phyloP scores from a whole-genome alignment of 64 coral and sea anemone species.

The Acropora tenuis region DNA sequence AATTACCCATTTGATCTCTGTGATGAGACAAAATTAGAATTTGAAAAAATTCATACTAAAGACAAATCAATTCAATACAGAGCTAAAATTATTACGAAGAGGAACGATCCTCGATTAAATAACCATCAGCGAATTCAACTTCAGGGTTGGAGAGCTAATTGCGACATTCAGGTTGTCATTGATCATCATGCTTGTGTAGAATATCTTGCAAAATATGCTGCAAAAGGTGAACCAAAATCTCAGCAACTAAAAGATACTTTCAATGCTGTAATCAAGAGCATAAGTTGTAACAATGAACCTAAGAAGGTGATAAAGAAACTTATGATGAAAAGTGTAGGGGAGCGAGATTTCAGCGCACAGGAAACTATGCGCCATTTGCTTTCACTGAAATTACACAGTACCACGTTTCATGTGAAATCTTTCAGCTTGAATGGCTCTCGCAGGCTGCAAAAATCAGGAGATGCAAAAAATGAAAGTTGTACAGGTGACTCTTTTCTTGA shows the following conservation, averaged over 20 bases:
- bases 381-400: conserved; percentile 66
- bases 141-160: conserved; percentile 50
- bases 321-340: conserved; percentile 62
- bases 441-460: conserved; percentile 9
- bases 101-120: conserved; percentile 66
- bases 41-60: conserved; percentile 71
- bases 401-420: conserved; percentile 54
- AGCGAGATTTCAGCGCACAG: conserved; percentile 67
- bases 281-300: no score
- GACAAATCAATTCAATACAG: conserved; percentile 74
- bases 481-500: conserved; percentile 63
- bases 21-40: conserved; percentile 62
- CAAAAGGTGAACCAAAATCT: conserved; percentile 21
- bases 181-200: conserved; percentile 63
- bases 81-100: conserved; percentile 71
- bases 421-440: conserved; percentile 68
- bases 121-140: conserved; percentile 48
- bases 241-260: conserved; percentile 58
- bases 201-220: no score
- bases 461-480: conserved; percentile 37
- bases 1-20: conserved; percentile 68
- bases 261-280: conserved; percentile 36
- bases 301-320: conserved; percentile 55
- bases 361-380: conserved; percentile 55
- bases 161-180: conserved; percentile 62